Evolutionary conservation across 2,888 invertebrate genomes (phyloP), one percentile per base, ranked within the genome.

Genomic region (Sepiola atlantica): DNA sequence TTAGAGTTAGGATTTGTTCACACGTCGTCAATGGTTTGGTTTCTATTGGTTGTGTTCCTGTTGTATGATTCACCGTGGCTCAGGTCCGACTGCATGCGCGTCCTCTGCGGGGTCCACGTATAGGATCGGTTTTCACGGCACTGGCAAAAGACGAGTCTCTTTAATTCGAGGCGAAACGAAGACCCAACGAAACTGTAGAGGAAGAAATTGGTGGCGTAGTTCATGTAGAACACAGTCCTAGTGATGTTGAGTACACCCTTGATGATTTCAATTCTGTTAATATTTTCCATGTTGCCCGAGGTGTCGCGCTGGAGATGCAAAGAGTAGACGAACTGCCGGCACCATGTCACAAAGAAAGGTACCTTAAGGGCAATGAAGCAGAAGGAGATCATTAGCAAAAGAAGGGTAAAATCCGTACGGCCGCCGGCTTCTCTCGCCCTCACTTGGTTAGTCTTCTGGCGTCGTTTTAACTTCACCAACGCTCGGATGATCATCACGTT

Each of bases 281-380:
- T 94, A 92, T 95, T 94, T 28, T 95, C 94, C 32, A 94, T 94
- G 24, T 91, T 91, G 92, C 55, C 92, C 32, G 32, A 92, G 55
- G 94, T 93, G 57, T 92, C 55, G 18, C 94, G 77, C 32, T 95
- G 94, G 54, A 94, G 94, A 32, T 95, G 94, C 0, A 95, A 95
- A 94, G 95, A 95, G 91, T 95, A 95, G 91, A 95, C 93, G 93
- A 95, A 95, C n/a, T 95, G 94, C 91, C 95, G 95, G 94, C 96
- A 96, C 97, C 97, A 97, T 16, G 96, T 95, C 32, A 96, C 95
- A 95, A 97, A 96, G 94, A 96, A 97, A 0, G 97, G 97, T 45
- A 97, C 94, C 93, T 97, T 97, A 57, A 97, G 95, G 3, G 96
- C 96, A 90, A 97, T 96, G 94, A 97, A 97, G 93, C 96, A 96